A percentile compares a stretch with the other conserved stretches of the same genome.
phyloP scores from a whole-genome alignment of 2,797 vertebrate genomes.

The Lutjanus argentimaculatus region DNA sequence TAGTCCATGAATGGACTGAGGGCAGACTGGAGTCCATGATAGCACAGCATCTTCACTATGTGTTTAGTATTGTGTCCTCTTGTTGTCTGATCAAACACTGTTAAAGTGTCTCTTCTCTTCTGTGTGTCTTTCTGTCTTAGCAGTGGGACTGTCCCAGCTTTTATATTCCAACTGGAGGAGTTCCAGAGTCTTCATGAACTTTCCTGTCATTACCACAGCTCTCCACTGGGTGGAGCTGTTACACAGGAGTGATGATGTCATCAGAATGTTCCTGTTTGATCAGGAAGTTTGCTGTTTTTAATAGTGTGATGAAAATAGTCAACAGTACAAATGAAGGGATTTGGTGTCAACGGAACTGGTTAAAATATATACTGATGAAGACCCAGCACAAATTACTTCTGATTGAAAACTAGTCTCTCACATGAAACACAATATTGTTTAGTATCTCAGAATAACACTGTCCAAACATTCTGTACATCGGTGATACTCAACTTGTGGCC shows the following conservation, averaged over 20 bases:
- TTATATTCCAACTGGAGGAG: conserved; percentile 26
- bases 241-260: background rate
- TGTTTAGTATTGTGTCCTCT: background rate
- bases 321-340: background rate
- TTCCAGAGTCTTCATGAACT: conserved; percentile 1
- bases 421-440: no score
- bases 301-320: background rate
- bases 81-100: background rate
- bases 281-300: background rate
- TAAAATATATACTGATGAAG: background rate
- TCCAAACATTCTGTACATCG: no score
- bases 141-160: conserved; percentile 38
- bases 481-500: no score
- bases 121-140: background rate
- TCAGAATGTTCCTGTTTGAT: background rate
- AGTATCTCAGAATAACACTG: background rate
- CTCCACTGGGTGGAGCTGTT: conserved; percentile 29
- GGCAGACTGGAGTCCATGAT: conserved; percentile 45
- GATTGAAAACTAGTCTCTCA: background rate
- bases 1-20: conserved; percentile 63
- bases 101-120: background rate
- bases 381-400: no score
- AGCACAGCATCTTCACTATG: conserved; percentile 1
- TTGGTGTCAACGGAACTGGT: no score
- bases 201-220: background rate